Evolutionary conservation across 2,113 vertebrate genomes (phyloP).

Genomic region (Tylochromis polylepis): DNA sequence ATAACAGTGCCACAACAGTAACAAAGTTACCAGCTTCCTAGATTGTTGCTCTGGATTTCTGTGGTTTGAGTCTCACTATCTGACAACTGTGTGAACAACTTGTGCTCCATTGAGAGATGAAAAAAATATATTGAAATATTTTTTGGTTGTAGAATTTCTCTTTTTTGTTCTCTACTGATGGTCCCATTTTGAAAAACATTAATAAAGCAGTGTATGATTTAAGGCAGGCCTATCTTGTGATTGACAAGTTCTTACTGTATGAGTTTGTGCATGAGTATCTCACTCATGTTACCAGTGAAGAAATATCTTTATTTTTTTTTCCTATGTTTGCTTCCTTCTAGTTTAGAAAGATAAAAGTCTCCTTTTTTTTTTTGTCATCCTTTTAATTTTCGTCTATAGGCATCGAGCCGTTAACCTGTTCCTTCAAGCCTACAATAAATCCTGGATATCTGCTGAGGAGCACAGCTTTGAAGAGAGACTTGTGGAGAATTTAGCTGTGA

Average conservation of each 20-base stretch:
- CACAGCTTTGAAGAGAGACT: slow-evolving; percentile 87
- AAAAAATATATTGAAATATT: neutral
- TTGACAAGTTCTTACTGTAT: neutral
- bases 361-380: neutral
- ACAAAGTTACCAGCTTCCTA: neutral
- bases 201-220: neutral
- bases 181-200: neutral
- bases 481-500: slow-evolving; percentile 90
- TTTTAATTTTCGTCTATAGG: slow-evolving; percentile 59
- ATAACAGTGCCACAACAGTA: neutral
- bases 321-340: neutral
- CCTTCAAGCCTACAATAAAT: slow-evolving; percentile 90
- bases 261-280: neutral
- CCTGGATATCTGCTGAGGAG: slow-evolving; percentile 88
- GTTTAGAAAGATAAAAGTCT: neutral
- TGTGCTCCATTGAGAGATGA: neutral
- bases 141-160: neutral
- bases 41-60: neutral
- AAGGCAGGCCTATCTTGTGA: neutral
- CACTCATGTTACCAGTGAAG: neutral
- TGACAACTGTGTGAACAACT: neutral
- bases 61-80: neutral
- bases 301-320: neutral
- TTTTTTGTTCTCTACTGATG: neutral
- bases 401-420: slow-evolving; percentile 92